phyloP scores from a whole-genome alignment of 1,140 invertebrate species.

The Zaprionus capensis region DNA sequence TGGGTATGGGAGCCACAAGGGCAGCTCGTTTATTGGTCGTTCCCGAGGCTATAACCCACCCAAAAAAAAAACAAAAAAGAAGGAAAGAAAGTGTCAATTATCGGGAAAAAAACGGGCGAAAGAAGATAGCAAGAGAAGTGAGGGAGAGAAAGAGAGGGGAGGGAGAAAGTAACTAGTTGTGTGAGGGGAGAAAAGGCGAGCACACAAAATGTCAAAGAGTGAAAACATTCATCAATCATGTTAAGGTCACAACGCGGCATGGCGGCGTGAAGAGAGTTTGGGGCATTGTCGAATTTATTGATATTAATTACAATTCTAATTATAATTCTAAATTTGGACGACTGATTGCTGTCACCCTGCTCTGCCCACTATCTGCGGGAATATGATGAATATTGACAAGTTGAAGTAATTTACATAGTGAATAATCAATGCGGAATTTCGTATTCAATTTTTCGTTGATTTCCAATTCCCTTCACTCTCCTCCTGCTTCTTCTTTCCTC shows the following conservation, averaged over 20 bases:
- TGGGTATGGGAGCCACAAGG: background rate
- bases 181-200: conserved; percentile 49
- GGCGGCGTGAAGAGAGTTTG: conserved; percentile 50
- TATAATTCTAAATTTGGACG: conserved; percentile 42
- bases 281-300: conserved; percentile 66
- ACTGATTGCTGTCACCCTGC: background rate
- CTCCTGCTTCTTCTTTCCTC: background rate
- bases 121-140: background rate
- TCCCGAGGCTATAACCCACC: conserved; percentile 24
- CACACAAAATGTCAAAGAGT: conserved; percentile 78
- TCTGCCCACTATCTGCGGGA: background rate
- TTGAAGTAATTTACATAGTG: conserved; percentile 52
- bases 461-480: background rate
- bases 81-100: conserved; percentile 8
- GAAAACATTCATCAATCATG: conserved; percentile 80
- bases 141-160: conserved; percentile 19
- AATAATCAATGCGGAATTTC: conserved; percentile 59
- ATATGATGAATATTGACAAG: conserved; percentile 24
- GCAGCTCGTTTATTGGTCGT: conserved; percentile 29
- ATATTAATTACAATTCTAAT: conserved; percentile 76
- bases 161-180: background rate
- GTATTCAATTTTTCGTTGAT: conserved; percentile 8
- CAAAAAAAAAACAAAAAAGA: background rate
- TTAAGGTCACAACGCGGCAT: conserved; percentile 67
- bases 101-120: conserved; percentile 16